These are phyloP conservation scores for Anaspis maculata DNA, from an alignment of 2,888 invertebrate genomes.

Conservation along the genomic window DNA sequence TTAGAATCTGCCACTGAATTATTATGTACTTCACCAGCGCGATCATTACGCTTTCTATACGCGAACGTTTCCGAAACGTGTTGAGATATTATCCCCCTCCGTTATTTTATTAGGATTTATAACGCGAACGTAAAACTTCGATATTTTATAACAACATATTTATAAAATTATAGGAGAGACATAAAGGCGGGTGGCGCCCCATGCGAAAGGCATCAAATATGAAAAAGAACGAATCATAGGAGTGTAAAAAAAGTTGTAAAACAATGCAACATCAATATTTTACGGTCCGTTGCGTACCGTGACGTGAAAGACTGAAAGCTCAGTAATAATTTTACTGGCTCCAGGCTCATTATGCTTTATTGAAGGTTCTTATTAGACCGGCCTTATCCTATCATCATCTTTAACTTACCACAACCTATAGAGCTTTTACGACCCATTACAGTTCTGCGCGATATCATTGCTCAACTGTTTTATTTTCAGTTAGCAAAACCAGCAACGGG, in stretches of 20 bases:
- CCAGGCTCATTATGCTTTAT: slow-evolving; percentile 11
- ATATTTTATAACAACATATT: slow-evolving; percentile 9
- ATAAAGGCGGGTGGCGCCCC: slow-evolving; percentile 5
- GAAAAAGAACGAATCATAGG: slow-evolving; percentile 8
- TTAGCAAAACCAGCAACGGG: too few relatives aligned
- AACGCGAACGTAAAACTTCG: slow-evolving; percentile 5
- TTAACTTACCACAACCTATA: slow-evolving; percentile 2
- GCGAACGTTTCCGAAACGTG: slow-evolving; percentile 2
- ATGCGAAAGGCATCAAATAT: slow-evolving; percentile 2
- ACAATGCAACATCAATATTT: slow-evolving; percentile 10
- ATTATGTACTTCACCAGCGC: slow-evolving; percentile 1
- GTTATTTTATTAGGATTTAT: slow-evolving; percentile 11
- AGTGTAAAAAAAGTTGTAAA: slow-evolving; percentile 11
- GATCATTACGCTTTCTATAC: slow-evolving; percentile 2
- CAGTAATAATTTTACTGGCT: slow-evolving; percentile 4
- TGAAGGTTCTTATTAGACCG: background rate
- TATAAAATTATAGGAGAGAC: slow-evolving; percentile 10
- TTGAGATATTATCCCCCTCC: slow-evolving; percentile 10
- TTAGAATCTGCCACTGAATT: background rate
- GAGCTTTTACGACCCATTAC: slow-evolving; percentile 5
- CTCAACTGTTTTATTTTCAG: too few relatives aligned
- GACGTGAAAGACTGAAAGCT: slow-evolving; percentile 8
- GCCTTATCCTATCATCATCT: slow-evolving; percentile 7
- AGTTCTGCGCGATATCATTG: background rate
- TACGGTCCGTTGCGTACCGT: slow-evolving; percentile 3